Percentiles rank a stretch among this genome's conserved stretches.
Evolutionary conservation across 2,797 vertebrate genomes (phyloP).

Genomic region (Schizothorax lantsangensis): DNA sequence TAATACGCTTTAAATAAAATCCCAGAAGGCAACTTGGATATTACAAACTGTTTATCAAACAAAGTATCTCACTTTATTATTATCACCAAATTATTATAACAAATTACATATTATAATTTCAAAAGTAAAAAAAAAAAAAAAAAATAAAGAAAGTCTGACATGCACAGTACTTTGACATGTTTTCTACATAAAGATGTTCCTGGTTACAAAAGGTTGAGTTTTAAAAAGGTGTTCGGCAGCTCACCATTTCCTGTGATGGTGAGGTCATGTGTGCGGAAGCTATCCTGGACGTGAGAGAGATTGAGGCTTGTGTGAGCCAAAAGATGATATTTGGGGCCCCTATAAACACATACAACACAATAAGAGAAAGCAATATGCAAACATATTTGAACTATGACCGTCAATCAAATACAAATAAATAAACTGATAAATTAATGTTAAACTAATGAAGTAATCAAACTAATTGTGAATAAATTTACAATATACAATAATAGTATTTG

Average conservation of each 20-base stretch:
- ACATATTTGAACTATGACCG: neutral
- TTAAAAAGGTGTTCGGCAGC: constrained; percentile 46
- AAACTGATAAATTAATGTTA: neutral
- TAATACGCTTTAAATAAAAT: constrained; percentile 30
- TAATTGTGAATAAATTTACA: neutral
- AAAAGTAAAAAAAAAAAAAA: neutral
- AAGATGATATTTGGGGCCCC: constrained; percentile 91
- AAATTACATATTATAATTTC: neutral
- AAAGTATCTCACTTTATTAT: neutral
- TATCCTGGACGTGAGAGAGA: constrained; percentile 87
- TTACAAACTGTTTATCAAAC: neutral
- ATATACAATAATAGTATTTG: neutral
- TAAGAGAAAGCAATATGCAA: neutral
- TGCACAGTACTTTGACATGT: neutral
- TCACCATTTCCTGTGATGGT: constrained; percentile 87
- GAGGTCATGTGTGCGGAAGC: constrained; percentile 94
- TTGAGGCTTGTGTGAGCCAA: constrained; percentile 86
- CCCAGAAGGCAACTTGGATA: constrained; percentile 35
- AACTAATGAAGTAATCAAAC: neutral
- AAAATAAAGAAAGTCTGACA: neutral
- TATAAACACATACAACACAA: constrained; percentile 66
- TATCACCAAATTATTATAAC: neutral
- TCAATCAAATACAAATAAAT: neutral
- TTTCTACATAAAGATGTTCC: neutral
- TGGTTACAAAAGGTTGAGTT: neutral